Evolutionary conservation across 2,888 invertebrate genomes (phyloP), one percentile per base, ranked within the genome.

Genomic region (Phlogophora meticulosa): DNA sequence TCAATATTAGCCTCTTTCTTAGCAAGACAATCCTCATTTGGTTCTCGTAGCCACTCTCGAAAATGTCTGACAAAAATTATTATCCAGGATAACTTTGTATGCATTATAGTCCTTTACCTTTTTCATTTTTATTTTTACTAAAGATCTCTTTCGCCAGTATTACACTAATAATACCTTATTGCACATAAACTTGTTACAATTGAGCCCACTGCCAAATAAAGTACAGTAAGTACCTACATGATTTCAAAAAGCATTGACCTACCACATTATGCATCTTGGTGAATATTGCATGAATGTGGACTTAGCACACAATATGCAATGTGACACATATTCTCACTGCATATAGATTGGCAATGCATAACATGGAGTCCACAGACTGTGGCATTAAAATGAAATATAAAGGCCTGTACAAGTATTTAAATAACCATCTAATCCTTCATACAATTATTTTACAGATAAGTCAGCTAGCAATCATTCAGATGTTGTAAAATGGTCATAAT

Each of bases 281-380:
- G 15, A 59, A 63, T 76, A 71, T 74, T 70, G 22, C 58, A 77
- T 77, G 56, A 57, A 45, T 17, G 20, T 40, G 10, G 15, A 61
- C 72, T 72, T 72, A 58, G 17, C 72, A 75, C 22, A 75, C 72
- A 65, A 58, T 63, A 63, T 58, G 48, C 32, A 43, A 75, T 48
- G 24, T 56, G 63, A 46, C 76, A 70, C 45, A 63, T 76, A 70
- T 56, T 70, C 58, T 55, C 55, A 48, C 62, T 24, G 20, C 49
- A 58, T 58, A 55, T 20, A 45, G 24, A 70, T 64, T 73, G 55
- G 49, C 55, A 70, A 70, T 36, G 20, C 42, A 72, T 69, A 20
- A 55, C 43, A 34, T 34, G 40, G 43, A 45, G n/a, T 40, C 49
- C 40, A 64, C 20, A 51, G 32, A 55, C 34, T 43, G 20, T 24